Conservation (phyloP, 2,888 invertebrate species). For the Cheilosia scutellata region DNA sequence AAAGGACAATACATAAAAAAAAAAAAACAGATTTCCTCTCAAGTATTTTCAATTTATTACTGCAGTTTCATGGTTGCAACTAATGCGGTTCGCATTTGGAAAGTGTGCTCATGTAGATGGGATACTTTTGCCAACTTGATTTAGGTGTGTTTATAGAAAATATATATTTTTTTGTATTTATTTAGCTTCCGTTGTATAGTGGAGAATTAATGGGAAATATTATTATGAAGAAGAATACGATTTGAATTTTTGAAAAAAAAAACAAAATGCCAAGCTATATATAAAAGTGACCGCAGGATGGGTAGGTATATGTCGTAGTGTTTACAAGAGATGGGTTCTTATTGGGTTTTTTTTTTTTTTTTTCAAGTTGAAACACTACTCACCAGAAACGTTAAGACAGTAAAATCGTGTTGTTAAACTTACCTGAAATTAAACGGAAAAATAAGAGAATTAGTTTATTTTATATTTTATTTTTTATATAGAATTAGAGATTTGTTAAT, state of each 20-base stretch:
- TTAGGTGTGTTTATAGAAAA: slow-evolving; percentile 11
- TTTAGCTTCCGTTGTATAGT: slow-evolving; percentile 5
- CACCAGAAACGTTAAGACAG: neutral
- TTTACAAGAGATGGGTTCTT: neutral
- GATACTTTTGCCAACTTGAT: slow-evolving; percentile 31
- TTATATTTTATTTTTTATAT: neutral
- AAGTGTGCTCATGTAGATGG: slow-evolving; percentile 42
- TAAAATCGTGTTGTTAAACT: neutral
- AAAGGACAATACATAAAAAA: neutral
- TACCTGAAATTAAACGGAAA: neutral
- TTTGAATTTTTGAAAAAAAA: neutral
- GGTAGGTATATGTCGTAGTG: too few species aligned
- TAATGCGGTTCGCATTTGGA: slow-evolving; percentile 62
- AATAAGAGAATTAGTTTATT: neutral
- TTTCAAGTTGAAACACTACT: neutral
- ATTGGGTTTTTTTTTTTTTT: neutral
- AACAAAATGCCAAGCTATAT: neutral
- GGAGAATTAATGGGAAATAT: slow-evolving; percentile 12
- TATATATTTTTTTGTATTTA: neutral
- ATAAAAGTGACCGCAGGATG: too few species aligned
- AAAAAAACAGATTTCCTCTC: slow-evolving; percentile 34
- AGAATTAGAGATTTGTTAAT: neutral
- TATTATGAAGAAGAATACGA: neutral
- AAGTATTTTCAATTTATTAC: slow-evolving; percentile 71
- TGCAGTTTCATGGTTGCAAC: slow-evolving; percentile 62